Evolutionary conservation across 2,797 vertebrate genomes (phyloP).

Genomic region (Petrocephalus schoutedeni): DNA sequence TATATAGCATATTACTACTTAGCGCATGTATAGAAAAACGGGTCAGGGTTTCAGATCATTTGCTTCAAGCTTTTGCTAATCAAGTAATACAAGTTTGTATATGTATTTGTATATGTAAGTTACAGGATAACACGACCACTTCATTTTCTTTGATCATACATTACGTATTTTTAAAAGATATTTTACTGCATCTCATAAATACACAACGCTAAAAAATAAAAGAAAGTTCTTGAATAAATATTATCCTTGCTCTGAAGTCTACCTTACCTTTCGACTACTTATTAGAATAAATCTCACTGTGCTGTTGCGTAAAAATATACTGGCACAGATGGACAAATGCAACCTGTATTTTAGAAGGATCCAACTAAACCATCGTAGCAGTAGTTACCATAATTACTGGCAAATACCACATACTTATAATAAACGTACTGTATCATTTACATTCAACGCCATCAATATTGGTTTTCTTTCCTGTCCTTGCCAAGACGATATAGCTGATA

Average conservation of each 20-base stretch:
- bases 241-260: neutral
- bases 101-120: conserved; percentile 7
- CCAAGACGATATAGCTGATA: neutral
- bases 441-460: neutral
- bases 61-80: neutral
- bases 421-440: neutral
- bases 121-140: neutral
- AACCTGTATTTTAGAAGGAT: neutral
- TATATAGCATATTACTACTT: neutral
- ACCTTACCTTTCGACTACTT: neutral
- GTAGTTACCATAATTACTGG: neutral
- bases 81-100: neutral
- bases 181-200: conserved; percentile 49
- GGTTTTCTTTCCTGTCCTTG: neutral
- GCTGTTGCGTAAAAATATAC: neutral
- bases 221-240: neutral
- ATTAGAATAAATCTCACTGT: neutral
- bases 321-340: neutral
- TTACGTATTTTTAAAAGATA: conserved; percentile 38
- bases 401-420: conserved; percentile 21
- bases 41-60: neutral
- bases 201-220: conserved; percentile 20
- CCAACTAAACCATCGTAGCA: neutral
- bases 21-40: neutral
- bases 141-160: conserved; percentile 16